phyloP scores from a whole-genome alignment of 2,113 vertebrate genomes.

The Apodemus sylvaticus region DNA sequence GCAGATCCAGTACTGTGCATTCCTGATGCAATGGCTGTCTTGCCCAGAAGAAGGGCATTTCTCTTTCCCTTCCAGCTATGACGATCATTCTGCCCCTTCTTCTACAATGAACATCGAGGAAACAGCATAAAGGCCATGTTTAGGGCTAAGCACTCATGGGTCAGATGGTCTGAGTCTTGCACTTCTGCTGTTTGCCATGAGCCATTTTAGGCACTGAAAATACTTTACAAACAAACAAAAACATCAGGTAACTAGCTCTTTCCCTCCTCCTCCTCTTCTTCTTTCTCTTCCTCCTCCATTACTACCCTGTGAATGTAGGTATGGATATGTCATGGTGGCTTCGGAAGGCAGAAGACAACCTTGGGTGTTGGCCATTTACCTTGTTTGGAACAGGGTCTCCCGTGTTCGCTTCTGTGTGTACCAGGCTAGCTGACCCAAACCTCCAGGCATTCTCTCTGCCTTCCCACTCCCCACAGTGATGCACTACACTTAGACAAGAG shows the following conservation, averaged over 20 bases:
- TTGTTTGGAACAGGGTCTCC: neutral
- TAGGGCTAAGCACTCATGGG: neutral
- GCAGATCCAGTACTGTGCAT: neutral
- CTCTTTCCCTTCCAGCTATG: neutral
- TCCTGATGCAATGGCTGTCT: too few relatives aligned
- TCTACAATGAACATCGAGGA: neutral
- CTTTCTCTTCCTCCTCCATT: neutral
- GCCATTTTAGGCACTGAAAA: neutral
- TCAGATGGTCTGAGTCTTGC: neutral
- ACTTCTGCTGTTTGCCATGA: neutral
- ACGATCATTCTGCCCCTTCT: neutral
- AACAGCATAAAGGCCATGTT: too few relatives aligned
- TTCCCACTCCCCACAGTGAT: neutral
- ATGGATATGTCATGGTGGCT: too few relatives aligned
- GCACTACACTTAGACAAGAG: neutral
- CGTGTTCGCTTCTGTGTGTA: neutral
- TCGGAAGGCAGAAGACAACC: neutral
- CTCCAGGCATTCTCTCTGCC: too few relatives aligned
- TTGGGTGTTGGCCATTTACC: neutral
- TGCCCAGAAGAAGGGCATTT: neutral
- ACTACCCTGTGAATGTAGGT: neutral
- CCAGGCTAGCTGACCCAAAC: neutral
- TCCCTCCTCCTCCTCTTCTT: neutral
- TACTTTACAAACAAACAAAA: neutral
- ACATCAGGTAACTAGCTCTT: neutral